phyloP scores from a whole-genome alignment of 30 jellyfish, hydroid and myxozoan genomes.

The Nemopilema nomurai region DNA sequence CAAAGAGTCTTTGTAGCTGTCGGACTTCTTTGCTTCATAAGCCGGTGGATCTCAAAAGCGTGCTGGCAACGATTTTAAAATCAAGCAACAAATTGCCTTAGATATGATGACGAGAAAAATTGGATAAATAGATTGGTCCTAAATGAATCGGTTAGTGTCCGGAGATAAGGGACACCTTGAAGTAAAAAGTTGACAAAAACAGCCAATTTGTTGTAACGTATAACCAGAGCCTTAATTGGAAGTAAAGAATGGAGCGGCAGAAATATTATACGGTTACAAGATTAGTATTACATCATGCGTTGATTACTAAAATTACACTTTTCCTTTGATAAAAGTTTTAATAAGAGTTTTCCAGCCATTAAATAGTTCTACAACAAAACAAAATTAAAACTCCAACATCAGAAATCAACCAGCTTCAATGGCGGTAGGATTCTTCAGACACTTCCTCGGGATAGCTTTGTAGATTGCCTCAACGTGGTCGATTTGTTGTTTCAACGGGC shows the following conservation, averaged over 20 bases:
- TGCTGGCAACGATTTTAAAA: too few relatives aligned
- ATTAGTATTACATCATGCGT: slow-evolving; percentile 18
- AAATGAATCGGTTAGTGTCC: too few relatives aligned
- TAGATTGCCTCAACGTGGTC: slow-evolving; percentile 46
- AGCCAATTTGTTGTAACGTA: not conserved
- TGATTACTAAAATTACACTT: not conserved
- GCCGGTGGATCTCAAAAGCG: too few relatives aligned
- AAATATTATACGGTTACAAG: not conserved
- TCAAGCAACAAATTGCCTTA: too few relatives aligned
- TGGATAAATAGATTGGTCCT: too few relatives aligned
- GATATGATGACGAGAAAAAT: too few relatives aligned
- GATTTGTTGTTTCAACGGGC: slow-evolving; percentile 69
- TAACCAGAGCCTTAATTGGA: not conserved
- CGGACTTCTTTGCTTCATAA: too few relatives aligned
- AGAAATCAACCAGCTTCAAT: slow-evolving; percentile 20
- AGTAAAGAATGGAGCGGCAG: too few relatives aligned
- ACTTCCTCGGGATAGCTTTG: slow-evolving; percentile 57
- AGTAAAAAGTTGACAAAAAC: too few relatives aligned
- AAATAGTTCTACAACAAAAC: slow-evolving; percentile 39
- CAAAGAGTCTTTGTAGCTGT: too few relatives aligned
- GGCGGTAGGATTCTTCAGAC: slow-evolving; percentile 44
- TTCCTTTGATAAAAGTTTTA: not conserved
- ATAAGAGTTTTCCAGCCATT: slow-evolving; percentile 33
- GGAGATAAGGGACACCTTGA: too few relatives aligned
- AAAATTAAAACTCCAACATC: not conserved